Conservation (phyloP, 2,888 invertebrate species). For the Erebia palarica region DNA sequence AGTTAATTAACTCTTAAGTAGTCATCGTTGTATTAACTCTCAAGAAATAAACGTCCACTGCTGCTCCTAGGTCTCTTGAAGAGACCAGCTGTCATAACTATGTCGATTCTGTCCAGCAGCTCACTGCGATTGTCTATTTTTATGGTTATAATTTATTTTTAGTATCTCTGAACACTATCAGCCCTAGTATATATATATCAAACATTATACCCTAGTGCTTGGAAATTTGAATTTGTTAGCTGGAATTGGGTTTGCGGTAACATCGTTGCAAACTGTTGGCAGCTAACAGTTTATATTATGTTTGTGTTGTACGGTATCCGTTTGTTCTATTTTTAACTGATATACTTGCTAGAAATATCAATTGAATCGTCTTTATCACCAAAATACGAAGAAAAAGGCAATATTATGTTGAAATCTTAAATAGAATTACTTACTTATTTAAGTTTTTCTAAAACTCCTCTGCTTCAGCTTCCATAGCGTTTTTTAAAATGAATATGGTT, state of each 20-base stretch:
- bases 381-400: neutral
- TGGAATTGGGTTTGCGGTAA: conserved; percentile 8
- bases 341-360: neutral
- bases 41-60: neutral
- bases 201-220: conserved; percentile 3
- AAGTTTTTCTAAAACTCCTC: no score
- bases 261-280: conserved; percentile 6
- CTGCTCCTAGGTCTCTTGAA: no score
- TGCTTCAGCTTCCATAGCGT: no score
- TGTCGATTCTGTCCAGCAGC: no score
- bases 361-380: neutral
- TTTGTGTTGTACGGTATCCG: neutral
- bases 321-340: neutral
- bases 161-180: neutral
- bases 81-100: no score
- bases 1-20: no score
- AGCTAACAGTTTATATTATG: neutral
- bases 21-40: no score
- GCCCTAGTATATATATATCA: neutral
- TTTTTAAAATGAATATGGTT: no score
- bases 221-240: conserved; percentile 12
- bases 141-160: neutral
- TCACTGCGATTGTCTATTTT: no score
- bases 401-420: neutral
- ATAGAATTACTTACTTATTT: no score